Conservation (phyloP, 2,888 invertebrate genomes). For the Papilio gigon region DNA sequence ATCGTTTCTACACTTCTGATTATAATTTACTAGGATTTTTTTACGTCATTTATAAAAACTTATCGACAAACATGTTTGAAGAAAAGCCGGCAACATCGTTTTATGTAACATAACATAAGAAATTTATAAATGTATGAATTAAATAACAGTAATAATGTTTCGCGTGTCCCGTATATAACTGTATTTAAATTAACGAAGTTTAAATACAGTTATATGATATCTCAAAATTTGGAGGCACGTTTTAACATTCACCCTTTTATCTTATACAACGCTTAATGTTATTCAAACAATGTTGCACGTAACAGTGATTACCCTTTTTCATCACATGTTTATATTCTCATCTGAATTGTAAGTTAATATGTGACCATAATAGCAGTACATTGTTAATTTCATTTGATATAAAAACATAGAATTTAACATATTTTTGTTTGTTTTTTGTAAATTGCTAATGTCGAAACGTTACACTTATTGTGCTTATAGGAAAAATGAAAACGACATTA, state of each 20-base stretch:
- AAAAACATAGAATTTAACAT: not conserved
- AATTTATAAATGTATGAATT: not conserved
- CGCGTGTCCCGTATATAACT: too few species aligned
- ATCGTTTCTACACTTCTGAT: not conserved
- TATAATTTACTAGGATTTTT: too few species aligned
- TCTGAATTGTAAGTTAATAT: not conserved
- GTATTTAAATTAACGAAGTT: too few species aligned
- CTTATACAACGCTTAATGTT: not conserved
- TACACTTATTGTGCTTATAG: not conserved
- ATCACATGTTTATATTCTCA: constrained; percentile 5
- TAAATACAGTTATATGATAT: not conserved
- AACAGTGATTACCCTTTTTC: constrained; percentile 5
- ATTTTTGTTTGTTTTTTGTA: not conserved
- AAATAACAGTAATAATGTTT: too few species aligned
- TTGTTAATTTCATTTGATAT: not conserved
- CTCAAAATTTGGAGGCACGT: not conserved
- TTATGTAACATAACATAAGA: not conserved
- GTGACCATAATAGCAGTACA: not conserved
- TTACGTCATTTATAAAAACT: too few species aligned
- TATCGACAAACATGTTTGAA: too few species aligned
- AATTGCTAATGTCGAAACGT: too few species aligned
- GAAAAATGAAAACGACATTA: not conserved
- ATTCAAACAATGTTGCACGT: constrained; percentile 25
- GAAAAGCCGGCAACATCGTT: not conserved
- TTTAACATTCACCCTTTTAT: constrained; percentile 7